A percentile compares a stretch with the other conserved stretches of the same genome.
phyloP scores from a whole-genome alignment of 2,888 invertebrate genomes.

The Platycheirus albimanus region DNA sequence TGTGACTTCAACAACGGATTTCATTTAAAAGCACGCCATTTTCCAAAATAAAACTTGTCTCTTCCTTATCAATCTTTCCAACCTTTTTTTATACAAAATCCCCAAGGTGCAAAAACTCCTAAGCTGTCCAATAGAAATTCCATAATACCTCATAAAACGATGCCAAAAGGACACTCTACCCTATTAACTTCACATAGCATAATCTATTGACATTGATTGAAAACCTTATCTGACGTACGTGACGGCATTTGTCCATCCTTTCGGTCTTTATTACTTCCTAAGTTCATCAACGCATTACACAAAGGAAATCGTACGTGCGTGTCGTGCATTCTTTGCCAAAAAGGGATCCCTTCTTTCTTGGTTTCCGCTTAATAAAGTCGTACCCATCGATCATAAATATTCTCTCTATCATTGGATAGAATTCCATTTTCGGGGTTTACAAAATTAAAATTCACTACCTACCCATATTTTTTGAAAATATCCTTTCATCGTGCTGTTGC shows the following conservation, averaged over 20 bases:
- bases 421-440: constrained; percentile 2
- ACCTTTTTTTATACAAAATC: neutral
- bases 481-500: constrained; percentile 33
- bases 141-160: constrained; percentile 24
- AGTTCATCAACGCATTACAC: constrained; percentile 31
- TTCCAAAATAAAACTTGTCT: neutral
- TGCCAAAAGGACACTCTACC: constrained; percentile 17
- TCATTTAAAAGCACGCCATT: too few species aligned
- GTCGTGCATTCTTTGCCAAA: constrained; percentile 5
- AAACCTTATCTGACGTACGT: constrained; percentile 50
- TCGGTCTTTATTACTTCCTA: constrained; percentile 22
- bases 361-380: constrained; percentile 57
- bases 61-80: constrained; percentile 14
- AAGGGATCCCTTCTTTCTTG: constrained; percentile 31
- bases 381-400: constrained; percentile 62
- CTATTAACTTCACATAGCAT: neutral
- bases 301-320: constrained; percentile 28
- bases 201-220: constrained; percentile 58
- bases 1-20: too few species aligned
- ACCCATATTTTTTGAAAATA: constrained; percentile 26
- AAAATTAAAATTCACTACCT: constrained; percentile 53
- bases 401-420: neutral
- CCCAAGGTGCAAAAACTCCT: neutral
- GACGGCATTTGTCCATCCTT: constrained; percentile 36
- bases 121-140: constrained; percentile 15